These are phyloP conservation scores for Sarcophaga carnaria DNA, from an alignment of 2,888 invertebrate species.

Conservation along the genomic window DNA sequence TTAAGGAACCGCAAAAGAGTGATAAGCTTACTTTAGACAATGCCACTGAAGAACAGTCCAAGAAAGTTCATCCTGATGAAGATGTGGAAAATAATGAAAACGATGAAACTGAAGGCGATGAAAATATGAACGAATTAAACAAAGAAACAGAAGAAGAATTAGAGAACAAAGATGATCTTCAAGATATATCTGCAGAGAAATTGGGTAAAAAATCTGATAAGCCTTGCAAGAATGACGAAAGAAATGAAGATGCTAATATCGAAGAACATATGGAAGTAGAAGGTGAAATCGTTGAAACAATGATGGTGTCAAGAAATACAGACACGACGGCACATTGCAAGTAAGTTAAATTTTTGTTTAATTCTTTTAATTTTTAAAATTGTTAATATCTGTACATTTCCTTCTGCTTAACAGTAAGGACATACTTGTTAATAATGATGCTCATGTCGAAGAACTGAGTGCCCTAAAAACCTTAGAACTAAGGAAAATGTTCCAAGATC, in stretches of 20 bases:
- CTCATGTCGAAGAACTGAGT: conserved; percentile 75
- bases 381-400: not conserved
- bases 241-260: conserved; percentile 82
- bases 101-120: conserved; percentile 82
- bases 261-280: conserved; percentile 85
- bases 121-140: conserved; percentile 81
- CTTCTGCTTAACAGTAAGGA: conserved; percentile 74
- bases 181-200: conserved; percentile 82
- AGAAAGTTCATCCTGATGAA: conserved; percentile 83
- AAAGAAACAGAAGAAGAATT: conserved; percentile 76
- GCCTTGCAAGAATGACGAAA: conserved; percentile 79
- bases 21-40: conserved; percentile 89
- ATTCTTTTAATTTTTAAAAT: not conserved
- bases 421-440: conserved; percentile 76
- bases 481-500: conserved; percentile 78
- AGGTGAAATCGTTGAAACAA: conserved; percentile 88
- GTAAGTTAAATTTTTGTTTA: conserved; percentile 78
- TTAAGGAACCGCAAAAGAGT: conserved; percentile 89
- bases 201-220: conserved; percentile 80
- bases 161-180: conserved; percentile 72
- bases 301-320: conserved; percentile 85
- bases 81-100: conserved; percentile 84
- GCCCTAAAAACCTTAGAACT: conserved; percentile 77
- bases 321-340: conserved; percentile 91
- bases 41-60: conserved; percentile 92